phyloP scores from a whole-genome alignment of 2,888 invertebrate species.

The Cyrtodaria siliqua region DNA sequence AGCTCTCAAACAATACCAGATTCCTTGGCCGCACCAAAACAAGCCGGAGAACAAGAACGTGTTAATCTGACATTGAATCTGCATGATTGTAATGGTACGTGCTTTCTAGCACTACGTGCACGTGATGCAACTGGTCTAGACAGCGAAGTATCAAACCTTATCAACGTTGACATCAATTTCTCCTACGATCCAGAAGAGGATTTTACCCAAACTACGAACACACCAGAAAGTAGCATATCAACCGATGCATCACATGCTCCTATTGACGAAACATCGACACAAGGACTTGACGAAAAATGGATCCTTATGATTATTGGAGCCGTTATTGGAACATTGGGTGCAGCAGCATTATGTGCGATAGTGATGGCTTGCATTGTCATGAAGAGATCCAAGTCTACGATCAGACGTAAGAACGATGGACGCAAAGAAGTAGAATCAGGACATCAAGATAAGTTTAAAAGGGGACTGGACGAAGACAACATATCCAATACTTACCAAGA shows the following conservation, averaged over 20 bases:
- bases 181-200: neutral
- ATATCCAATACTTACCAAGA: too few relatives aligned
- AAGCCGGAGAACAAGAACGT: neutral
- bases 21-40: too few relatives aligned
- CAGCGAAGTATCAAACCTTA: conserved; percentile 9
- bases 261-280: neutral
- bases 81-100: conserved; percentile 10
- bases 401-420: too few relatives aligned
- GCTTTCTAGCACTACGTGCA: conserved; percentile 15
- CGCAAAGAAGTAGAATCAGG: too few relatives aligned
- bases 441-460: too few relatives aligned
- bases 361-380: neutral
- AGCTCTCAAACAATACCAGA: too few relatives aligned
- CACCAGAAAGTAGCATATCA: neutral
- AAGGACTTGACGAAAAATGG: neutral
- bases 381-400: too few relatives aligned
- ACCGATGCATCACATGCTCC: neutral
- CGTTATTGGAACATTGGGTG: neutral
- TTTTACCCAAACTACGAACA: neutral
- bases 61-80: neutral
- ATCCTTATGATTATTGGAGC: neutral
- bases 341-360: neutral
- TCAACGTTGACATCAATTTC: neutral
- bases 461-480: too few relatives aligned
- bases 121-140: neutral